phyloP scores from a whole-genome alignment of 2,113 vertebrate species.

The Thamnophis sirtalis region DNA sequence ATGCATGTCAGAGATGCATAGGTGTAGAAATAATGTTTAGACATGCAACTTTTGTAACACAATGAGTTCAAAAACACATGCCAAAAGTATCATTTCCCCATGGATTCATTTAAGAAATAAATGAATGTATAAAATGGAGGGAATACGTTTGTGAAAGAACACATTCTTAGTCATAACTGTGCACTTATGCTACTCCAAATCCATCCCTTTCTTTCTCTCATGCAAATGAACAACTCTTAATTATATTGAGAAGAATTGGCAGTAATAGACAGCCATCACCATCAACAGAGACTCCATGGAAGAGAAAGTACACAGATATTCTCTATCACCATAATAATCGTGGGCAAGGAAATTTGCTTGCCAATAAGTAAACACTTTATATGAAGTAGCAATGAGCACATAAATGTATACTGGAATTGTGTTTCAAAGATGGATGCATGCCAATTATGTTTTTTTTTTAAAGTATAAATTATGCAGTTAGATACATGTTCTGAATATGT shows the following conservation, averaged over 20 bases:
- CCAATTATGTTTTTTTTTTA: neutral
- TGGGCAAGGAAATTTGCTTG: neutral
- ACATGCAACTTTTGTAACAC: neutral
- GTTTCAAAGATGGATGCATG: neutral
- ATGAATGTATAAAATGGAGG: neutral
- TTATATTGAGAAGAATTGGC: neutral
- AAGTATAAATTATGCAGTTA: neutral
- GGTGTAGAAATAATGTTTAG: neutral
- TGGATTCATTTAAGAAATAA: neutral
- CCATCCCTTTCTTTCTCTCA: neutral
- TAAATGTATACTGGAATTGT: neutral
- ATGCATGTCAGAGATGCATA: neutral
- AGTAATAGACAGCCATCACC: neutral
- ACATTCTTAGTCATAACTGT: neutral
- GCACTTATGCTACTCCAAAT: neutral
- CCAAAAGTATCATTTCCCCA: neutral
- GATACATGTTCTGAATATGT: neutral
- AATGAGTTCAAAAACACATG: neutral
- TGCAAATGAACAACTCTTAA: neutral
- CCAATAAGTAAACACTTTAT: neutral
- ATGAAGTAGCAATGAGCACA: neutral
- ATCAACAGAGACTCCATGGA: neutral
- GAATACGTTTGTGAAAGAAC: neutral
- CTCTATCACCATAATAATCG: neutral
- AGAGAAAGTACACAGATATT: neutral